These are phyloP conservation scores for Xestia sexstrigata DNA, from an alignment of 2,888 invertebrate genomes.

Conservation along the genomic window DNA sequence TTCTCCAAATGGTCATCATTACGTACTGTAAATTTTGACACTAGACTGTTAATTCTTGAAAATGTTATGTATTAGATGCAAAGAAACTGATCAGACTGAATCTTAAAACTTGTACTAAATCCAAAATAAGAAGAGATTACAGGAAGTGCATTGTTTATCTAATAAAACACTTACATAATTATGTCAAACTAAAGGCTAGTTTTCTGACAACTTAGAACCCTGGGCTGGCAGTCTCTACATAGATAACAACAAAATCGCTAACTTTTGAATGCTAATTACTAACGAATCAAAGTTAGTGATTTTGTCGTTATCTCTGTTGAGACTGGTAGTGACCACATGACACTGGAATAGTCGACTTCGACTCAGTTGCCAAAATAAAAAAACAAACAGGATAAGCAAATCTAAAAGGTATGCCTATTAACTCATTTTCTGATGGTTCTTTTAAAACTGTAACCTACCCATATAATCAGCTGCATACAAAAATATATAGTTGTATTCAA, in stretches of 20 bases:
- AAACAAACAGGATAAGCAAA: background rate
- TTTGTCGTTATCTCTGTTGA: no score
- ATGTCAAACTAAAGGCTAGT: background rate
- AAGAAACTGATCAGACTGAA: no score
- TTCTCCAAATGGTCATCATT: background rate
- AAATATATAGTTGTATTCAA: background rate
- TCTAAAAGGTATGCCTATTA: background rate
- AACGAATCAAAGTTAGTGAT: no score
- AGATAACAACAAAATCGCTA: no score
- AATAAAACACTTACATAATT: background rate
- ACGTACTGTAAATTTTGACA: conserved; percentile 21
- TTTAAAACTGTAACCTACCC: background rate
- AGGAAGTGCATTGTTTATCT: background rate
- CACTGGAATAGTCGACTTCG: background rate
- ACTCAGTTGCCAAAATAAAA: background rate
- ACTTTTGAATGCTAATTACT: no score
- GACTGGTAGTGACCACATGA: no score
- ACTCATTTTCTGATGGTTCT: background rate
- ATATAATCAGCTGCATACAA: background rate
- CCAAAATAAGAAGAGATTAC: background rate
- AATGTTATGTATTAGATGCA: background rate
- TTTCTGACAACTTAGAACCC: background rate
- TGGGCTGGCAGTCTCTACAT: no score
- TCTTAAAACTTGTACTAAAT: background rate
- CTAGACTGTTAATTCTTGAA: background rate